Conservation (phyloP, 2,113 vertebrate species). For the Centrocercus urophasianus region DNA sequence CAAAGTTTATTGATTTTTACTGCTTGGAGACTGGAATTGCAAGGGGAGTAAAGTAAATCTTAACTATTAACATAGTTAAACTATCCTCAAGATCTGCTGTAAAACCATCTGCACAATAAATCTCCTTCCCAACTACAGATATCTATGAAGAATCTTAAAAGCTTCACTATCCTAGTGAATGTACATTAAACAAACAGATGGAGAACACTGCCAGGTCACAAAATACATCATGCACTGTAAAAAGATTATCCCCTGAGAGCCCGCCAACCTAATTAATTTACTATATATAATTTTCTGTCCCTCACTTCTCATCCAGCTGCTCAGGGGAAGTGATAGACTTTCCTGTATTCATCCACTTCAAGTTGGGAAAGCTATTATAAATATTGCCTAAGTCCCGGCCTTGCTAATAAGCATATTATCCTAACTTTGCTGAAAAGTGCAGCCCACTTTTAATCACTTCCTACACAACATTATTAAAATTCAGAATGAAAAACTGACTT, state of each 20-base stretch:
- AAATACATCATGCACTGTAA: neutral
- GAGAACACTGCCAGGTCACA: neutral
- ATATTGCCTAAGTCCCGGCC: neutral
- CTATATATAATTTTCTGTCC: neutral
- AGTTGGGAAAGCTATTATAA: neutral
- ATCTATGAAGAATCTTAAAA: neutral
- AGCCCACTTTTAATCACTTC: neutral
- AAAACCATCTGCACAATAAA: constrained; percentile 15
- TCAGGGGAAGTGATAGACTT: neutral
- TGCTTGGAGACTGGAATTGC: neutral
- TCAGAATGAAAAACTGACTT: neutral
- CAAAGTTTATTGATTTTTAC: neutral
- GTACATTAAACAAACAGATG: constrained; percentile 11
- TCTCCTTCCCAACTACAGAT: neutral
- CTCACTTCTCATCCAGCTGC: neutral
- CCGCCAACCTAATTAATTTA: neutral
- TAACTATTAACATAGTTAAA: neutral
- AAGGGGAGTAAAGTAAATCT: constrained; percentile 16
- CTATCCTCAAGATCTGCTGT: neutral
- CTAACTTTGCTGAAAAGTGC: constrained; percentile 24
- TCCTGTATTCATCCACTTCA: neutral
- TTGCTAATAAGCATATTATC: neutral
- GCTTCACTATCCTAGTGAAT: neutral
- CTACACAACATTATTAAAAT: neutral
- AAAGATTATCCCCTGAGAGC: neutral